Base-by-base conservation (phyloP, 1,140 invertebrate species). In the Orchestia grillus region DNA sequence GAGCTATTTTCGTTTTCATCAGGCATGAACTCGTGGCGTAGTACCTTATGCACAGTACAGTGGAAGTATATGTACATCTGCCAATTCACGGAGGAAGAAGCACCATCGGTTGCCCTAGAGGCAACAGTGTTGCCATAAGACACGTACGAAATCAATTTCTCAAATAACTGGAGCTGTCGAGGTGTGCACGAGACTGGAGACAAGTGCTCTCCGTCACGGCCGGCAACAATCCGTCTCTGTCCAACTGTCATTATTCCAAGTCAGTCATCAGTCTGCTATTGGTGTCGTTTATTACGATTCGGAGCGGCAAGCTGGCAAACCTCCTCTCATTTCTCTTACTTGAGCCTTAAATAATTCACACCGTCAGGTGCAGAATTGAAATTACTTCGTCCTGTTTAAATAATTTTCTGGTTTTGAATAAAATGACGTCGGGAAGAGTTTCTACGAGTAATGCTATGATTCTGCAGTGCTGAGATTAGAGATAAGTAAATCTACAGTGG, bases 181-280 rank as follows among this genome's bases (percentile, higher is more conserved):
- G 62, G 36, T 3, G 28, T 3, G 28, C 62, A 77, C 3, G 62
- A 15, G 62, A 36, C 62, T 77, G 28, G 62, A 19, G 62, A 77
- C 62, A 77, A 77, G 15, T 77, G 88, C 88, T 44, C 15, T 91
- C 44, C 42, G 88, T 91, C 88, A 91, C 88, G 88, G 4, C 88
- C 41, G 6, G 88, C 19, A 91, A 43, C 44, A 19, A 91, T 91
- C 88, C 0, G 88, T 91, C 62, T 91, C 41, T 91, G 88, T 41
- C 88, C 8, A 47, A 40, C 44, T 94, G 44, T 47, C 92, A 94
- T 94, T 47, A 94, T 94, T 94, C 92, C 41, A 19, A 44, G 44
- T 42, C 92, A 40, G 92, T 94, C 92, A 94, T 94, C 92, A 94
- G 92, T 94, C 92, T 44, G 40, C 43, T 45, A 94, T 94, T 94